Conservation (phyloP, 2,797 vertebrate species). For the Melanotaenia boesemani region DNA sequence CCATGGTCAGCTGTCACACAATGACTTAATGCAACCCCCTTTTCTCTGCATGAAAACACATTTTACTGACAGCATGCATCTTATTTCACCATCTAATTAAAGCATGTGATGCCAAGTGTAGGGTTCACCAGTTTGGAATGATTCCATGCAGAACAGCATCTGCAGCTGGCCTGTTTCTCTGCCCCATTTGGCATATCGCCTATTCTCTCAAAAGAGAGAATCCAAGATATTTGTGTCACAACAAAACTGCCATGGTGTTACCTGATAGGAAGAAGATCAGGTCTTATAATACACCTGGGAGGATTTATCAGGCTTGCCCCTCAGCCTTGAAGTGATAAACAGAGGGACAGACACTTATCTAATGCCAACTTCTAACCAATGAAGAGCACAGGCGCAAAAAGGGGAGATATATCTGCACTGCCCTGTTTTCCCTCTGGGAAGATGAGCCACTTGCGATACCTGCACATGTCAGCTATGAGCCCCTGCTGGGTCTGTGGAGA, state of each 20-base stretch:
- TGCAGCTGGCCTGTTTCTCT: slow-evolving; percentile 55
- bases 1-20: slow-evolving; percentile 4
- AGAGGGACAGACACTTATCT: slow-evolving; percentile 23
- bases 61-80: slow-evolving; percentile 29
- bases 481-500: slow-evolving; percentile 38
- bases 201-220: slow-evolving; percentile 15
- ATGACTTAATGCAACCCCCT: slow-evolving; percentile 30
- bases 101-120: slow-evolving; percentile 19
- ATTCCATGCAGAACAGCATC: slow-evolving; percentile 34
- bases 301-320: slow-evolving; percentile 34
- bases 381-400: slow-evolving; percentile 18
- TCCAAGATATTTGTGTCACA: slow-evolving; percentile 48
- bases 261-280: slow-evolving; percentile 41
- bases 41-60: slow-evolving; percentile 28
- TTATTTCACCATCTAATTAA: slow-evolving; percentile 40
- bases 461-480: slow-evolving; percentile 24
- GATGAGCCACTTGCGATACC: slow-evolving; percentile 44
- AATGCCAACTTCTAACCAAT: slow-evolving; percentile 35
- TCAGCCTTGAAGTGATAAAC: slow-evolving; percentile 55
- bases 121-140: slow-evolving; percentile 22
- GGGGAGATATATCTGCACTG: slow-evolving; percentile 20
- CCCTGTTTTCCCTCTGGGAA: slow-evolving; percentile 28
- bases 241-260: slow-evolving; percentile 30
- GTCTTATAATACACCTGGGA: slow-evolving; percentile 22
- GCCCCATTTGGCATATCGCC: slow-evolving; percentile 47